Percentiles rank a stretch among this genome's conserved stretches.
Evolutionary conservation across 2,113 vertebrate genomes (phyloP).

Genomic region (Scomber colias): DNA sequence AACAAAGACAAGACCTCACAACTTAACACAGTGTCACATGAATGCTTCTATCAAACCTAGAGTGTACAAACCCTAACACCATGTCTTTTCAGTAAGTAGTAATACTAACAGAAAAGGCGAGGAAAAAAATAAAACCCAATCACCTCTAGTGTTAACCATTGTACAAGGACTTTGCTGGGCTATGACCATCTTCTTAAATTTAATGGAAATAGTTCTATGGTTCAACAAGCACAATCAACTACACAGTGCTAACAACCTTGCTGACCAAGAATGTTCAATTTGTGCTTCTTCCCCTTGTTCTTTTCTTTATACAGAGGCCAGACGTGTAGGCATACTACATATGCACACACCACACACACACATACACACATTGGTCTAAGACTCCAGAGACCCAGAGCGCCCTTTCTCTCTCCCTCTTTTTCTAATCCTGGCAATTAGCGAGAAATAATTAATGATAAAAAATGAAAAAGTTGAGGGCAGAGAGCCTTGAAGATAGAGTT

Average conservation of each 20-base stretch:
- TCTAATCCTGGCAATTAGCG: slow-evolving; percentile 83
- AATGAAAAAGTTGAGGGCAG: slow-evolving; percentile 77
- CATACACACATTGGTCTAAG: slow-evolving; percentile 40
- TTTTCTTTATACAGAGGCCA: slow-evolving; percentile 32
- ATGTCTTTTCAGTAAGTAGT: slow-evolving; percentile 7
- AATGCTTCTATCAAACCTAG: not conserved
- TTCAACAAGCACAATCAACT: slow-evolving; percentile 70
- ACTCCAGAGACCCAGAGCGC: slow-evolving; percentile 69
- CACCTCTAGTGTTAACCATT: slow-evolving; percentile 46
- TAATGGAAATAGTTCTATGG: slow-evolving; percentile 72
- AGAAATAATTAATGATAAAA: slow-evolving; percentile 83
- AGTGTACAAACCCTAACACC: not conserved
- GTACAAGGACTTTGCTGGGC: slow-evolving; percentile 58
- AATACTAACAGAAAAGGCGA: not conserved
- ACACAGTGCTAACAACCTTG: slow-evolving; percentile 55
- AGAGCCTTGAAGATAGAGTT: slow-evolving; percentile 80
- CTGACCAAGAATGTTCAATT: slow-evolving; percentile 67
- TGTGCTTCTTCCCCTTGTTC: slow-evolving; percentile 52
- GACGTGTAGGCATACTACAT: slow-evolving; percentile 11
- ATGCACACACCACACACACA: slow-evolving; percentile 23
- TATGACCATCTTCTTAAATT: slow-evolving; percentile 55
- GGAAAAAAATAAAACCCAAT: slow-evolving; percentile 39
- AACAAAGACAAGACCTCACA: not conserved
- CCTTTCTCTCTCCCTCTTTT: slow-evolving; percentile 66
- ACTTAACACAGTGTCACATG: not conserved